These are phyloP conservation scores for Ctenodactylus gundi DNA, from an alignment of 2,113 vertebrate species.

Conservation along the genomic window DNA sequence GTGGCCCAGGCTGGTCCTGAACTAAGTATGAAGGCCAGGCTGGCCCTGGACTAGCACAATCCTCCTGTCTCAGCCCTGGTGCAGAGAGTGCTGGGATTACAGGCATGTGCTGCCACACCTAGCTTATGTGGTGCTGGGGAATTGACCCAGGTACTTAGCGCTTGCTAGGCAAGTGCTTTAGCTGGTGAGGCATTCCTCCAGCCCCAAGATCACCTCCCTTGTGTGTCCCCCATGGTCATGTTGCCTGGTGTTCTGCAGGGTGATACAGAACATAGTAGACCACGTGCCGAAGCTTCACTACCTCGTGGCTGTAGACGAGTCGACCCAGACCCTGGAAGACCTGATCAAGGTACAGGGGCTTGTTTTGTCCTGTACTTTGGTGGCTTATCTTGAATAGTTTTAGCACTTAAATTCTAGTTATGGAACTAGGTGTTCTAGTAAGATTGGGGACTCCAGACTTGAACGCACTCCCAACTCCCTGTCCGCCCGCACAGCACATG, in stretches of 20 bases:
- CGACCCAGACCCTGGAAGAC: slow-evolving; percentile 87
- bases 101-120: too few species aligned
- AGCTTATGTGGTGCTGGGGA: too few species aligned
- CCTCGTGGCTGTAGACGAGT: slow-evolving; percentile 90
- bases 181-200: too few species aligned
- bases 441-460: neutral
- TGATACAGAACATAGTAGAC: slow-evolving; percentile 91
- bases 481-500: too few species aligned
- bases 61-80: too few species aligned
- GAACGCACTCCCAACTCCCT: neutral
- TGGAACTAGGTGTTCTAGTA: neutral
- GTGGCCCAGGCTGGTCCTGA: too few species aligned
- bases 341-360: slow-evolving; percentile 87
- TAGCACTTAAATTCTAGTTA: neutral
- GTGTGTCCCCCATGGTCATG: neutral
- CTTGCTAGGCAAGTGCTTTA: too few species aligned
- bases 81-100: too few species aligned
- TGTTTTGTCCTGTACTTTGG: accelerated
- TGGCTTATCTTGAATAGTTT: accelerated
- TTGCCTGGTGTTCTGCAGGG: slow-evolving; percentile 79
- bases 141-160: too few species aligned
- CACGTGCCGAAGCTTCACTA: slow-evolving; percentile 86
- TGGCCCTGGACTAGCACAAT: too few species aligned
- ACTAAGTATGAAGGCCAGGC: too few species aligned
- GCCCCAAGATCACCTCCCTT: neutral